These are phyloP conservation scores for Typhlomys cinereus DNA, from an alignment of 2,113 vertebrate species.

Conservation along the genomic window DNA sequence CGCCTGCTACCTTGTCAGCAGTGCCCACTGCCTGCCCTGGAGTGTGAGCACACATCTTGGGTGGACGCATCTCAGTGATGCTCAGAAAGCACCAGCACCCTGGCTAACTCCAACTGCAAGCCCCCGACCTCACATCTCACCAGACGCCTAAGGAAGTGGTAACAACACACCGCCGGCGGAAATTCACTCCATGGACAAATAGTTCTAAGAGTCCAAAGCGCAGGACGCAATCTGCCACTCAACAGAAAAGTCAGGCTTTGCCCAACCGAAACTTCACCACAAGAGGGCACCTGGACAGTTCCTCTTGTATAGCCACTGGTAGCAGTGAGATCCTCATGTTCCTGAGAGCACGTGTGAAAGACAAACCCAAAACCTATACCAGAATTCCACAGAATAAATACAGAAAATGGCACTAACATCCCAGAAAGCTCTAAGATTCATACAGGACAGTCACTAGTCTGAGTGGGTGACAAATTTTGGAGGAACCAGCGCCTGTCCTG, in stretches of 20 bases:
- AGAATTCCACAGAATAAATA: not conserved
- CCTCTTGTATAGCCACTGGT: not conserved
- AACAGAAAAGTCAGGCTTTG: not conserved
- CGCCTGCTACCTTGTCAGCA: not conserved
- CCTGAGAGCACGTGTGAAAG: not conserved
- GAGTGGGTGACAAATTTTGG: not conserved
- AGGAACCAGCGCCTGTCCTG: not conserved
- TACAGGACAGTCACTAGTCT: not conserved
- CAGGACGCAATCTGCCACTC: not conserved
- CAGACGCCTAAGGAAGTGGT: not conserved
- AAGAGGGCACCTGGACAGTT: constrained; percentile 9
- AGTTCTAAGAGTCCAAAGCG: not conserved
- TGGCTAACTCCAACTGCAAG: not conserved
- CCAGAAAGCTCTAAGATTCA: not conserved
- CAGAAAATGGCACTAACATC: too few species aligned
- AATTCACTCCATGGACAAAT: not conserved
- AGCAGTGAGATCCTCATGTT: not conserved
- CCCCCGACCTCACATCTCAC: constrained; percentile 20
- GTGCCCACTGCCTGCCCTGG: not conserved
- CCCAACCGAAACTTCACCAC: not conserved
- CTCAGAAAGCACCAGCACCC: too few species aligned
- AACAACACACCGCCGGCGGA: too few species aligned
- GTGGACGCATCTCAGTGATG: too few species aligned
- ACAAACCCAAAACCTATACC: not conserved
- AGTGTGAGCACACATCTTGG: too few species aligned